These are phyloP conservation scores for Gyps fulvus DNA, from an alignment of 2,113 vertebrate genomes.

Conservation along the genomic window DNA sequence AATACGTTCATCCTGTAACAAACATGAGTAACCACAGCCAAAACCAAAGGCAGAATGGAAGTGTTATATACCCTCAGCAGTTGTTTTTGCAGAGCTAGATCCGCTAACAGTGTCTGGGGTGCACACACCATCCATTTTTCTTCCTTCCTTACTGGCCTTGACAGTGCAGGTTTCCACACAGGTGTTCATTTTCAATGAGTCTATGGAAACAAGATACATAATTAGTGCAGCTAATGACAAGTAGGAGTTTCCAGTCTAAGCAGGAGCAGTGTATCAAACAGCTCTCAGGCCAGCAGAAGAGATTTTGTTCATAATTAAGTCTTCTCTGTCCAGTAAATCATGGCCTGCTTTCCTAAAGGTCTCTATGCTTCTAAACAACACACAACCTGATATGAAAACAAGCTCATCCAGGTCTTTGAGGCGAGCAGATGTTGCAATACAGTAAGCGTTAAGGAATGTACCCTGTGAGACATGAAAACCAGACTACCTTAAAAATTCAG, in stretches of 20 bases:
- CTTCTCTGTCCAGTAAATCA: neutral
- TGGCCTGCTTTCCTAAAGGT: neutral
- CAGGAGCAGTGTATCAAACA: neutral
- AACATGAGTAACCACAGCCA: neutral
- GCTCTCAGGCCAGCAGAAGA: neutral
- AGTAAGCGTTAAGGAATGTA: neutral
- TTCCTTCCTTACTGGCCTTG: neutral
- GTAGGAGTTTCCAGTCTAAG: neutral
- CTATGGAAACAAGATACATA: neutral
- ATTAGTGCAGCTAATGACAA: neutral
- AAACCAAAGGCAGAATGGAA: neutral
- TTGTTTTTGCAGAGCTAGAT: neutral
- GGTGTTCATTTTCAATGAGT: neutral
- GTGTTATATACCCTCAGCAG: neutral
- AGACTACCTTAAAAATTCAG: neutral
- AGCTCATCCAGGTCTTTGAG: neutral
- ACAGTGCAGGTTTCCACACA: neutral
- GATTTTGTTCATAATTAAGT: neutral
- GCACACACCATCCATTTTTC: neutral
- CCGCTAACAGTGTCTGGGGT: fast-evolving
- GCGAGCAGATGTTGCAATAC: neutral
- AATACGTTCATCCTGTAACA: neutral
- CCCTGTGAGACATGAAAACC: neutral
- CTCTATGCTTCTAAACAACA: neutral
- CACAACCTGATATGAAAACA: neutral